Evolutionary conservation across 64 coral and sea anemone genomes (phyloP).

Genomic region (Orbicella faveolata): DNA sequence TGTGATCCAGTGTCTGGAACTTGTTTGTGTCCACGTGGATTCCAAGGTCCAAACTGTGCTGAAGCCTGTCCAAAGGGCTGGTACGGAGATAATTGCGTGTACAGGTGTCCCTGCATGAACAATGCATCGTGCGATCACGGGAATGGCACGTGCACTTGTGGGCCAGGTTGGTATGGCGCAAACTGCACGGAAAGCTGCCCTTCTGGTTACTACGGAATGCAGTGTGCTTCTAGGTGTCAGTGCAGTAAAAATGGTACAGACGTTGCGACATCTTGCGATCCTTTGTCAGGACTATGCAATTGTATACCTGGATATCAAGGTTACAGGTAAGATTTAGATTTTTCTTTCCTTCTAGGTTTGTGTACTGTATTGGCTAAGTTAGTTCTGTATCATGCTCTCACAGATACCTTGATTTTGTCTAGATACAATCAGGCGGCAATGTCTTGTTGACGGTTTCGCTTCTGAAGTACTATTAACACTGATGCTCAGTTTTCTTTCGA

Average conservation of each 20-base stretch:
- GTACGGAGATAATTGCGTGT: conserved; percentile 51
- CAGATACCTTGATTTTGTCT: no score
- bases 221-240: conserved; percentile 64
- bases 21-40: conserved; percentile 64
- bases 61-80: conserved; percentile 40
- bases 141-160: conserved; percentile 76
- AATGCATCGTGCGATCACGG: conserved; percentile 77
- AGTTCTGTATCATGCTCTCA: no score
- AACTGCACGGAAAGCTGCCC: conserved; percentile 67
- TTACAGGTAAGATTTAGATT: conserved; percentile 48
- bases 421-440: no score
- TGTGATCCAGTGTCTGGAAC: conserved; percentile 59
- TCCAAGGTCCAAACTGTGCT: conserved; percentile 40
- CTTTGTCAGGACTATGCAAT: conserved; percentile 66
- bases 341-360: neutral
- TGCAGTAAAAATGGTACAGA: conserved; percentile 62
- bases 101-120: conserved; percentile 54
- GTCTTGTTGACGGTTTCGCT: no score
- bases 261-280: conserved; percentile 48
- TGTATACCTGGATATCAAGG: conserved; percentile 75
- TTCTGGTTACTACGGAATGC: conserved; percentile 67
- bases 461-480: no score
- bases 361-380: no score
- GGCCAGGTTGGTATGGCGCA: conserved; percentile 63
- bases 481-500: no score